A percentile compares a stretch with the other conserved stretches of the same genome.
Evolutionary conservation across 2,113 vertebrate genomes (phyloP).

Genomic region (Diadophis punctatus): DNA sequence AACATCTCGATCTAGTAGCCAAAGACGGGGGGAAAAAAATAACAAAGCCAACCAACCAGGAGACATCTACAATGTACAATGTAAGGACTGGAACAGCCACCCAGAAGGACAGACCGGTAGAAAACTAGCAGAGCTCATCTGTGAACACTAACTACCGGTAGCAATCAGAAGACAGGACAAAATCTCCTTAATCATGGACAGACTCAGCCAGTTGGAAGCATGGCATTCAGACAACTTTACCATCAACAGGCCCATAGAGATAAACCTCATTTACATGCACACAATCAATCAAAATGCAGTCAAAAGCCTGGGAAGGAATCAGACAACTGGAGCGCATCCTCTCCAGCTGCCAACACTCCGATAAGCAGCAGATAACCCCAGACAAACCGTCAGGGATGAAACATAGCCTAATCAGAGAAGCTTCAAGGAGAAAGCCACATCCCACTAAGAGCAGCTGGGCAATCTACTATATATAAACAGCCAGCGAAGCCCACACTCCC

Average conservation of each 20-base stretch:
- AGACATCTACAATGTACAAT: background rate
- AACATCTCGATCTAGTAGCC: background rate
- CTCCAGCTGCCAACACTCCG: background rate
- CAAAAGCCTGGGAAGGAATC: background rate
- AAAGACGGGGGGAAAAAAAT: background rate
- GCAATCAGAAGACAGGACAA: background rate
- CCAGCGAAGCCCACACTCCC: background rate
- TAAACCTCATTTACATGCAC: background rate
- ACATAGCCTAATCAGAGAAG: background rate
- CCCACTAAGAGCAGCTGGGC: background rate
- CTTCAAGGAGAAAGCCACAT: background rate
- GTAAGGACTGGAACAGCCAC: background rate
- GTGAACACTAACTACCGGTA: background rate
- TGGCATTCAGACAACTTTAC: background rate
- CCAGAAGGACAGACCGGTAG: background rate
- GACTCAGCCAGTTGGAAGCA: background rate
- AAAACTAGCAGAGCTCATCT: background rate
- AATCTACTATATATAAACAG: background rate
- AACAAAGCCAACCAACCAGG: too few relatives aligned
- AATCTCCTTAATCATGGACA: background rate
- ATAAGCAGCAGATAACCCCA: background rate
- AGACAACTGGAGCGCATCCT: background rate
- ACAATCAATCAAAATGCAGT: background rate
- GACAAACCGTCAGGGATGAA: background rate
- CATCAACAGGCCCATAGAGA: background rate